Conservation (phyloP, 2,888 invertebrate species). For the Chorisops tibialis region DNA sequence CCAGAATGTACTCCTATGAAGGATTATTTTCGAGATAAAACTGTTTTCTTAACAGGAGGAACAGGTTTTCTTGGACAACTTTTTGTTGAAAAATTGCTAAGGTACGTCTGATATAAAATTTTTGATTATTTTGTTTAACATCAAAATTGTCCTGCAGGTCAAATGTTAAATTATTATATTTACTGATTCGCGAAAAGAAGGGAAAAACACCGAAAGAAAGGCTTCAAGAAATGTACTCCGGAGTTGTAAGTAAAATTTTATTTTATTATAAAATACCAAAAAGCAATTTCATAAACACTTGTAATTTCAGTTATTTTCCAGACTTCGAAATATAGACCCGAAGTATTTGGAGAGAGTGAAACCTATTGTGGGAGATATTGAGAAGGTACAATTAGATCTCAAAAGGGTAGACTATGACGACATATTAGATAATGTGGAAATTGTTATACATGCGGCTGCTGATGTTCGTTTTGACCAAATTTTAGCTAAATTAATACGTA, state of each 20-base stretch:
- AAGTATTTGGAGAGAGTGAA: slow-evolving; percentile 35
- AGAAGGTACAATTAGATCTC: slow-evolving; percentile 35
- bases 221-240: slow-evolving; percentile 5
- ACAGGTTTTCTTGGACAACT: slow-evolving; percentile 40
- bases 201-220: slow-evolving; percentile 24
- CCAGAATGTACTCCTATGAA: slow-evolving; percentile 34
- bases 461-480: slow-evolving; percentile 40
- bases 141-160: neutral
- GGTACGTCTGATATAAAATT: slow-evolving; percentile 31
- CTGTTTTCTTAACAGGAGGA: slow-evolving; percentile 38
- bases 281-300: neutral
- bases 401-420: slow-evolving; percentile 32
- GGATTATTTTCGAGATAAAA: slow-evolving; percentile 37
- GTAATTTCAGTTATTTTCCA: slow-evolving; percentile 30
- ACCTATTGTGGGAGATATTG: slow-evolving; percentile 39
- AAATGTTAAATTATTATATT: slow-evolving; percentile 25
- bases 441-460: slow-evolving; percentile 40
- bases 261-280: no score
- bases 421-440: slow-evolving; percentile 37
- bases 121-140: neutral
- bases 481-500: slow-evolving; percentile 34
- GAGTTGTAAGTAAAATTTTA: slow-evolving; percentile 5
- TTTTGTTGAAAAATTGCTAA: slow-evolving; percentile 38
- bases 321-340: slow-evolving; percentile 31
- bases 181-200: slow-evolving; percentile 19